A percentile compares a stretch with the other conserved stretches of the same genome.
These are phyloP conservation scores for Drosophila cracens DNA, from an alignment of 2,888 invertebrate species.

Conservation along the genomic window DNA sequence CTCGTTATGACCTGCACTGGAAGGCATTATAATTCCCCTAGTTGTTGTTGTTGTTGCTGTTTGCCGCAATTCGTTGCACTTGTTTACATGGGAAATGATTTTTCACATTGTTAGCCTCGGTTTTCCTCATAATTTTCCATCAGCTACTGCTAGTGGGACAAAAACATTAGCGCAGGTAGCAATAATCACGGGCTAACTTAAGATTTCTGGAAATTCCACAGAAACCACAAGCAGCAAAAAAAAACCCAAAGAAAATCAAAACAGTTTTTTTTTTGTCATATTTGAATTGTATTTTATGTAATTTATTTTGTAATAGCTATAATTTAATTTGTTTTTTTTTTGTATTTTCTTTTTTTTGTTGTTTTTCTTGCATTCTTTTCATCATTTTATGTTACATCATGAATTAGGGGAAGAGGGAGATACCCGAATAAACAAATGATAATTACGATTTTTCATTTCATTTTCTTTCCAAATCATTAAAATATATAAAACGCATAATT, in stretches of 20 bases:
- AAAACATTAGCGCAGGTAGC: slow-evolving; percentile 16
- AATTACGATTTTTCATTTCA: slow-evolving; percentile 20
- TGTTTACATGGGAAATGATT: slow-evolving; percentile 76
- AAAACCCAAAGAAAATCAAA: slow-evolving; percentile 17
- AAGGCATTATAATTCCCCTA: slow-evolving; percentile 48
- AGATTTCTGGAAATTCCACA: slow-evolving; percentile 4
- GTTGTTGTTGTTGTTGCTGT: slow-evolving; percentile 23
- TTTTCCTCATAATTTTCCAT: slow-evolving; percentile 52
- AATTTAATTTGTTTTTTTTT: slow-evolving; percentile 38
- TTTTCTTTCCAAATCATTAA: slow-evolving; percentile 52
- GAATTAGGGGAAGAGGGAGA: slow-evolving; percentile 12
- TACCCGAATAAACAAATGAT: slow-evolving; percentile 21
- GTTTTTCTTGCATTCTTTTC: slow-evolving; percentile 25
- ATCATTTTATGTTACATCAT: slow-evolving; percentile 34
- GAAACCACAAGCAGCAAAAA: background rate
- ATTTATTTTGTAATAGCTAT: slow-evolving; percentile 70
- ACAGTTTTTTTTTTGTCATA: slow-evolving; percentile 33
- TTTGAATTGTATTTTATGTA: slow-evolving; percentile 59
- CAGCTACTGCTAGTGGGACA: slow-evolving; percentile 28
- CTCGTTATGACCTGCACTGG: slow-evolving; percentile 47
- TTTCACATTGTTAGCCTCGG: slow-evolving; percentile 50
- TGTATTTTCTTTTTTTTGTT: slow-evolving; percentile 12
- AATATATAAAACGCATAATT: slow-evolving; percentile 72
- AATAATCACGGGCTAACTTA: background rate
- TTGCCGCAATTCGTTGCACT: slow-evolving; percentile 70